Conservation (phyloP, 2,113 vertebrate species). For the Atlantisia rogersi region DNA sequence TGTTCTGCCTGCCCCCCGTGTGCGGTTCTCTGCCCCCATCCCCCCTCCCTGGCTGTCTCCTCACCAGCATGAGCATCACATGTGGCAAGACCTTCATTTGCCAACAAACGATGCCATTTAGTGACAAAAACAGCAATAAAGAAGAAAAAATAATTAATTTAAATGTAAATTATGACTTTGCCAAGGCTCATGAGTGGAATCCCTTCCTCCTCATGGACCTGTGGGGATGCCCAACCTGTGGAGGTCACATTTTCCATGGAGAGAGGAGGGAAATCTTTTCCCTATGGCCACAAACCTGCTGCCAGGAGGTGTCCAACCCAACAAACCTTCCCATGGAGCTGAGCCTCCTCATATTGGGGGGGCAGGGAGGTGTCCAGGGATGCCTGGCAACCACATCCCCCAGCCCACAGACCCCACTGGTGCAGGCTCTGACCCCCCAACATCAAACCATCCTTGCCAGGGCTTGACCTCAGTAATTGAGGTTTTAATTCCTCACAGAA, state of each 20-base stretch:
- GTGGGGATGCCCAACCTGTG: background rate
- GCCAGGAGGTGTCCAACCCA: background rate
- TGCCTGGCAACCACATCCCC: background rate
- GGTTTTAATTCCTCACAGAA: background rate
- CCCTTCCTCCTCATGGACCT: background rate
- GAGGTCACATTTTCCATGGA: background rate
- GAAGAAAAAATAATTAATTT: background rate
- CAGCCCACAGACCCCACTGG: too few relatives aligned
- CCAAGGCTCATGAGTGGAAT: background rate
- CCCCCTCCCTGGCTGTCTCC: background rate
- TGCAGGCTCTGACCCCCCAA: background rate
- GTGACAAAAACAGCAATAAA: background rate
- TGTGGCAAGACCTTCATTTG: background rate
- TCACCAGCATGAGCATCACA: accelerated
- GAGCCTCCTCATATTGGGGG: background rate
- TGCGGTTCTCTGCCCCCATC: background rate
- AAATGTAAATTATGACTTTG: background rate
- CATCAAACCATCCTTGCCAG: too few relatives aligned
- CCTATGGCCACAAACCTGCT: background rate
- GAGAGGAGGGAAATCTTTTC: background rate
- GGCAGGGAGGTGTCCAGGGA: background rate
- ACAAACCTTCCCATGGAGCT: too few relatives aligned
- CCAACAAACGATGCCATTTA: background rate
- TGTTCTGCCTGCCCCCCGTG: background rate
- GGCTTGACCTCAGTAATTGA: background rate